Evolutionary conservation across 2,888 invertebrate genomes (phyloP), one percentile per base, ranked within the genome.

Genomic region (Neocrepidodera transversa): DNA sequence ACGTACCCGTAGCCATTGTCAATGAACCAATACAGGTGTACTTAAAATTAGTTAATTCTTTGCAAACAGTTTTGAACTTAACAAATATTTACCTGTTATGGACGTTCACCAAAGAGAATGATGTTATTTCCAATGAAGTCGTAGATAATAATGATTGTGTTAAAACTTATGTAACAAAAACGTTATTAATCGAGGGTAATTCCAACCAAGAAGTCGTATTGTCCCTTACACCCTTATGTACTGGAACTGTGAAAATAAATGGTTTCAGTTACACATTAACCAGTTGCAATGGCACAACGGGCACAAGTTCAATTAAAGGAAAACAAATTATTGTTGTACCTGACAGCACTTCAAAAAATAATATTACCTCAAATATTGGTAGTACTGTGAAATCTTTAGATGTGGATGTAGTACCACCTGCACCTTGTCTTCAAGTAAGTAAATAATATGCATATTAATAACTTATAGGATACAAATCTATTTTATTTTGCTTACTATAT

Each of bases 1-100:
- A 81, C 47, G 86, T 85, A 71, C 91, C 93, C 1, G 80, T 88
- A 16, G 89, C 89, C 7, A 87, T 92, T 45, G 85, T 91, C 68
- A 89, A 89, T 76, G 95, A 96, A 77, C 90, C 91, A 0, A 87
- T 95, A 52, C 89, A 89, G 77, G 83, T 95, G 52, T 87, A 89
- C 35, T 82, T 95, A 18, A 85, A 87, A 51, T 81, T 96, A 63
- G 83, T 84, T 66, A 94, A 94, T 79, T 90, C 90, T 0, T 78
- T 93, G 49, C 87, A 90, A 74, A 87, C 93, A 64, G 81, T 87
- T 1, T 76, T 93, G 63, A 82, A 87, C 36, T 77, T 93, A 57
- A 85, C 85, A 63, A 86, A 92, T 69, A 81, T 93, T 7, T 85
- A 86, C 71, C 79, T 93, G 40, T 78, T 92, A 23, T 93, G 93